Evolutionary conservation across 1,140 invertebrate genomes (phyloP).

Genomic region (Danaus melanippus): DNA sequence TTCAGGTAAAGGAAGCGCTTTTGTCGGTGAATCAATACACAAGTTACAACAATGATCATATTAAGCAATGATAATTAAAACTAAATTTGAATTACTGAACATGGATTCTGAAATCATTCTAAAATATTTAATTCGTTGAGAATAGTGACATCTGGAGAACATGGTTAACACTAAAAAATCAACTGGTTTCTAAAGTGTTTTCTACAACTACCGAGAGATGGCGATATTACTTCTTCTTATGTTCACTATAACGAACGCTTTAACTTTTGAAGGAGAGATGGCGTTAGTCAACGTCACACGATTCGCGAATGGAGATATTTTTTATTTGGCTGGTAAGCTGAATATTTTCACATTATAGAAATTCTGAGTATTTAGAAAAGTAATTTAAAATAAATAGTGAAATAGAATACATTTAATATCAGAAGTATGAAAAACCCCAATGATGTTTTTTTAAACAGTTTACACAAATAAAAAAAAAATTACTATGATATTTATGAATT

Average conservation of each 20-base stretch:
- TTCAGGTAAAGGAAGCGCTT: slow-evolving; percentile 9
- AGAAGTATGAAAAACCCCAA: background rate
- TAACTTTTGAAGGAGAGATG: slow-evolving; percentile 42
- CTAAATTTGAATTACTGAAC: slow-evolving; percentile 1
- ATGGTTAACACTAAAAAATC: slow-evolving; percentile 26
- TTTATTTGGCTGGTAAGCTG: slow-evolving; percentile 50
- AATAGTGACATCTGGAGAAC: slow-evolving; percentile 30
- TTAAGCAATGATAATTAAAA: slow-evolving; percentile 1
- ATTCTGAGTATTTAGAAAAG: background rate
- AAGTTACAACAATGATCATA: background rate
- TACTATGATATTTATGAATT: slow-evolving; percentile 2
- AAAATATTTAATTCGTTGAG: slow-evolving; percentile 1
- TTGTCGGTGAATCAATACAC: too few relatives aligned
- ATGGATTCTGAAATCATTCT: slow-evolving; percentile 1
- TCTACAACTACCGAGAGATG: slow-evolving; percentile 33
- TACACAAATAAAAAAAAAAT: background rate
- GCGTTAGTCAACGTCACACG: slow-evolving; percentile 55
- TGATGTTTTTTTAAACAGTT: slow-evolving; percentile 1
- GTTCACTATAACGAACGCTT: slow-evolving; percentile 20
- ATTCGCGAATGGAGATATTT: slow-evolving; percentile 50
- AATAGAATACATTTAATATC: too few relatives aligned
- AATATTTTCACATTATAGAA: slow-evolving; percentile 2
- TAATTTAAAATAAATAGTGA: slow-evolving; percentile 2
- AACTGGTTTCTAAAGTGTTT: slow-evolving; percentile 12
- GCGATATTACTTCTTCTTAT: slow-evolving; percentile 37